Evolutionary conservation across 1,140 invertebrate species (phyloP), one percentile per base, ranked within the genome.

Genomic region (Aradophagus sp.): DNA sequence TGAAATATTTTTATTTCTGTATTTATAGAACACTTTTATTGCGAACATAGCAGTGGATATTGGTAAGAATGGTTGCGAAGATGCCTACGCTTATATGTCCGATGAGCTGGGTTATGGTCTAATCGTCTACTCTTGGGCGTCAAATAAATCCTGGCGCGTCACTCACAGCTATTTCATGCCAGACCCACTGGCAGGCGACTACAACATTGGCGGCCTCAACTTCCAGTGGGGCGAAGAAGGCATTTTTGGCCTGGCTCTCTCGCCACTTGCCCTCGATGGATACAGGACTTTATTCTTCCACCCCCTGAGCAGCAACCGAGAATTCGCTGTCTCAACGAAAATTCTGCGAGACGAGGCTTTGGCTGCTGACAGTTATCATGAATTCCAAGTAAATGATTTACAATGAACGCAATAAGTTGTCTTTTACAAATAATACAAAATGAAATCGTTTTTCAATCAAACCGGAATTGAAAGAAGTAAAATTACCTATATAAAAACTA

Each of bases 221-320:
- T 95, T 93, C 86, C 92, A 94, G 80, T 94, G 93, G 93, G 88
- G 87, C 4, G 89, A 90, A 35, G 93, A 95, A 81, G 93, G 93
- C 4, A 92, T 95, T 34, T 94, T 94, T 62, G 93, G 93, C 0
- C 91, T 94, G 81, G 88, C 90, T 0, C 76, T 93, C 2, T 90
- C 92, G 0, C 89, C 92, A 0, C 79, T 88, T 6, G 86, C 88
- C 1, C 58, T 80, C 11, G 89, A 92, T 68, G 92, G 91, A 23
- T 92, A 85, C 69, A 88, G 91, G 55, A 90, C 89, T 0, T 79
- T 94, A 5, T 93, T 91, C 77, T 94, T 95, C 83, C 92, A 91
- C 75, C 92, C 93, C 1, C 76, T 95, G 19, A 90, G 92, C 26
- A 93, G 92, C 73, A 84, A 91, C 74, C 88, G 91, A 0, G 91